Evolutionary conservation across 2,888 invertebrate species (phyloP).

Genomic region (Notocelia uddmanniana): DNA sequence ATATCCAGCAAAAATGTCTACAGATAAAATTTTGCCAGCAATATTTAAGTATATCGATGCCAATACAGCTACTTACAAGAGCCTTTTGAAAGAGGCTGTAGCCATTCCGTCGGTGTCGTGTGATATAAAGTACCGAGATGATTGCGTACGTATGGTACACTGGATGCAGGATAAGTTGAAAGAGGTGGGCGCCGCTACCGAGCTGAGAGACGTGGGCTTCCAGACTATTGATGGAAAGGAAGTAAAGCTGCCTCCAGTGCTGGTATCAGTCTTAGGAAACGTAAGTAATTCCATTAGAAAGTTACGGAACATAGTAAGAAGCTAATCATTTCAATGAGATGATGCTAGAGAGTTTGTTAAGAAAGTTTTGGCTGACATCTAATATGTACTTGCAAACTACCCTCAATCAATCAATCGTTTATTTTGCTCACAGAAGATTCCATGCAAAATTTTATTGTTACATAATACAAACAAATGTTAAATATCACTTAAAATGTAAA

Average conservation of each 20-base stretch:
- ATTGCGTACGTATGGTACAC: slow-evolving; percentile 94
- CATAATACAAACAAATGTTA: too few relatives aligned
- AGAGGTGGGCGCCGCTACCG: slow-evolving; percentile 89
- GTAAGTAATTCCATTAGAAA: slow-evolving; percentile 63
- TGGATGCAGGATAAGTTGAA: slow-evolving; percentile 91
- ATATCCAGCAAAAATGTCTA: slow-evolving; percentile 68
- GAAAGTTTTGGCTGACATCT: not conserved
- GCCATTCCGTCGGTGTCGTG: slow-evolving; percentile 98
- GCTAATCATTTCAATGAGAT: not conserved
- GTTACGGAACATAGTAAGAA: not conserved
- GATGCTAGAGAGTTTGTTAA: not conserved
- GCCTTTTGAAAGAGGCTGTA: slow-evolving; percentile 93
- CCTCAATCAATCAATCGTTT: too few relatives aligned
- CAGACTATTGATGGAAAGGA: slow-evolving; percentile 90
- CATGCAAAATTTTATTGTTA: too few relatives aligned
- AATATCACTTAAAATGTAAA: too few relatives aligned
- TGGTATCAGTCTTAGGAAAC: slow-evolving; percentile 92
- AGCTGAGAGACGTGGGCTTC: slow-evolving; percentile 91
- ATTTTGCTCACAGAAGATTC: too few relatives aligned
- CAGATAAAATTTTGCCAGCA: slow-evolving; percentile 70
- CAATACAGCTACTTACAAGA: slow-evolving; percentile 91
- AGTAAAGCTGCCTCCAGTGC: slow-evolving; percentile 93
- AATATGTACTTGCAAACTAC: too few relatives aligned
- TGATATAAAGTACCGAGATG: slow-evolving; percentile 92
- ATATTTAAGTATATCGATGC: slow-evolving; percentile 91